Evolutionary conservation across 2,113 vertebrate genomes (phyloP).

Genomic region (Thalassarche chlororhynchos): DNA sequence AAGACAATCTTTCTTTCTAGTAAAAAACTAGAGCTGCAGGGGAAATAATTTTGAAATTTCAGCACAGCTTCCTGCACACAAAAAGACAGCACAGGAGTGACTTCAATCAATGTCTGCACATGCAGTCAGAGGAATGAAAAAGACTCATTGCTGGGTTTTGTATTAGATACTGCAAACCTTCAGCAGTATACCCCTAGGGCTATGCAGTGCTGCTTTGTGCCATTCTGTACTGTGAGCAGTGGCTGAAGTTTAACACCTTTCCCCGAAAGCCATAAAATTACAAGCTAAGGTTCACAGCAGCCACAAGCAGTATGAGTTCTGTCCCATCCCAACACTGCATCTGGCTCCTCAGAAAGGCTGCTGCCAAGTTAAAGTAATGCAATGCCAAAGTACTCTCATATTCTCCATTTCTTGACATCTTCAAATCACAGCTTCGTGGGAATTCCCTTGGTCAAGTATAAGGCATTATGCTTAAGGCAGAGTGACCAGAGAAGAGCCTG

Average conservation of each 20-base stretch:
- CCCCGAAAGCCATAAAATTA: background rate
- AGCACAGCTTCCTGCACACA: background rate
- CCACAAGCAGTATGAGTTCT: background rate
- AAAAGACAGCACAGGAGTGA: background rate
- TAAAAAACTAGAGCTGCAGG: background rate
- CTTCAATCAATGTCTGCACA: background rate
- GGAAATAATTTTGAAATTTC: background rate
- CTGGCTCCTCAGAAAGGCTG: background rate
- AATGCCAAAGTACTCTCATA: background rate
- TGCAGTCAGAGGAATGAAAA: background rate
- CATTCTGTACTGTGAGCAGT: background rate
- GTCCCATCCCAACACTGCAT: background rate
- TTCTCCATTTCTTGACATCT: background rate
- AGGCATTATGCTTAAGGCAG: background rate
- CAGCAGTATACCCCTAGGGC: background rate
- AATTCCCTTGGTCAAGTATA: background rate
- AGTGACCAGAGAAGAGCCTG: background rate
- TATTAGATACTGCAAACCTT: background rate
- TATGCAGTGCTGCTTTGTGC: background rate
- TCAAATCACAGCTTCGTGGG: background rate
- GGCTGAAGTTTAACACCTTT: background rate
- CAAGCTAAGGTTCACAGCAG: background rate
- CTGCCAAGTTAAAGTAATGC: background rate
- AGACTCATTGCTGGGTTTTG: background rate
- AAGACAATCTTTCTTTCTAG: background rate